Conservation (phyloP, 2,797 vertebrate genomes). For the Rhyacichthys aspro region DNA sequence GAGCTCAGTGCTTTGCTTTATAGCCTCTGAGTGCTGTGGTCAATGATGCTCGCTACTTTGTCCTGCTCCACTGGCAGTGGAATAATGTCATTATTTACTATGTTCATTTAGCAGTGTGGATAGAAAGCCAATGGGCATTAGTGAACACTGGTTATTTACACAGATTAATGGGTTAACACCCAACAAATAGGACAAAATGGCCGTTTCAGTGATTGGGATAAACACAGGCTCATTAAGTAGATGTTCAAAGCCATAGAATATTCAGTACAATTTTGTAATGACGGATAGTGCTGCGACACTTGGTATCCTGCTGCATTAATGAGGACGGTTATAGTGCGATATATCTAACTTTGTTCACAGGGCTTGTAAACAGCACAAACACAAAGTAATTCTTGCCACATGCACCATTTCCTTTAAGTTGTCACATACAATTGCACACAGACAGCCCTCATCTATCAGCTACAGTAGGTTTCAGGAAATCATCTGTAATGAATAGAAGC, state of each 20-base stretch:
- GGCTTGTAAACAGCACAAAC: conserved; percentile 29
- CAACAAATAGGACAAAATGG: conserved; percentile 33
- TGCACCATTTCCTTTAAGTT: conserved; percentile 11
- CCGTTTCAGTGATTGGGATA: conserved; percentile 51
- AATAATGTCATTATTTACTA: conserved; percentile 70
- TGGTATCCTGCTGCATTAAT: conserved; percentile 40
- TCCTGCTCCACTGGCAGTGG: conserved; percentile 40
- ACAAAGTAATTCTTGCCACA: conserved; percentile 19
- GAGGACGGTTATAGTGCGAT: conserved; percentile 42
- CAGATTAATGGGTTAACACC: conserved; percentile 55
- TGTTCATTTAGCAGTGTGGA: conserved; percentile 63
- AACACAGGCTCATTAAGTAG: conserved; percentile 55
- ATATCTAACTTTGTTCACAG: conserved; percentile 36
- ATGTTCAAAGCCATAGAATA: conserved; percentile 44
- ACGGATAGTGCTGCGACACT: conserved; percentile 37
- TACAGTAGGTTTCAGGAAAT: conserved; percentile 17
- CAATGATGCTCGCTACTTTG: conserved; percentile 57
- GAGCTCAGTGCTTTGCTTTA: conserved; percentile 54
- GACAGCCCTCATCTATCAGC: conserved; percentile 17
- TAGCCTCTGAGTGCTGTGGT: conserved; percentile 44
- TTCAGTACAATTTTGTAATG: conserved; percentile 52
- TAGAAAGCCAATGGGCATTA: conserved; percentile 64
- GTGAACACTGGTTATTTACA: conserved; percentile 63
- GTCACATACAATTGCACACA: conserved; percentile 13
- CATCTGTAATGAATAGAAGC: not conserved